Evolutionary conservation across 1,140 invertebrate species (phyloP).

Genomic region (Lycorma delicatula): DNA sequence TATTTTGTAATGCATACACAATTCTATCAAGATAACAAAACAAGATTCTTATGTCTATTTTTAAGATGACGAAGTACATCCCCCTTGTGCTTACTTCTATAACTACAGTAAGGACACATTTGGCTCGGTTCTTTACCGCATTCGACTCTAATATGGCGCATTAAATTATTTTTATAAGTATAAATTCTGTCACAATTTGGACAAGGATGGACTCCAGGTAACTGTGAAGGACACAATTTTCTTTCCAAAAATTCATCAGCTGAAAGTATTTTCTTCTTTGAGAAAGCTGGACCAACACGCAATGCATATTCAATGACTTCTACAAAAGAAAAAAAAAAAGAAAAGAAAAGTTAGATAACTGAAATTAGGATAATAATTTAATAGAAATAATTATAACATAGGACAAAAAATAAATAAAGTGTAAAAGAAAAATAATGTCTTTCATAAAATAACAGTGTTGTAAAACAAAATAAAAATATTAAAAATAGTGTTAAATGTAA

Average conservation of each 20-base stretch:
- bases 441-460: too few species aligned
- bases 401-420: too few species aligned
- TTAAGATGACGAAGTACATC: constrained; percentile 76
- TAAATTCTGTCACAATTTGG: constrained; percentile 35
- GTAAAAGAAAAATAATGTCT: too few species aligned
- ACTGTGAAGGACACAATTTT: constrained; percentile 6
- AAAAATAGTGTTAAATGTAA: too few species aligned
- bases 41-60: constrained; percentile 64
- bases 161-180: constrained; percentile 34
- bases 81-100: constrained; percentile 71
- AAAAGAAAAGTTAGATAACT: neutral
- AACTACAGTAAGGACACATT: constrained; percentile 61
- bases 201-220: constrained; percentile 26
- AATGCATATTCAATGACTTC: constrained; percentile 13
- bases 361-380: neutral
- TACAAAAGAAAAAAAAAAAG: neutral
- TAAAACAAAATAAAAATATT: too few species aligned
- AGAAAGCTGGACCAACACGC: constrained; percentile 6
- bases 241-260: neutral
- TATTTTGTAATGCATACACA: too few species aligned
- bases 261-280: neutral
- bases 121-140: constrained; percentile 41
- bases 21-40: neutral
- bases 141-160: constrained; percentile 43
- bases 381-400: too few species aligned